A percentile compares a stretch with the other conserved stretches of the same genome.
phyloP scores from a whole-genome alignment of 2,113 vertebrate genomes.

The Thalassoma bifasciatum region DNA sequence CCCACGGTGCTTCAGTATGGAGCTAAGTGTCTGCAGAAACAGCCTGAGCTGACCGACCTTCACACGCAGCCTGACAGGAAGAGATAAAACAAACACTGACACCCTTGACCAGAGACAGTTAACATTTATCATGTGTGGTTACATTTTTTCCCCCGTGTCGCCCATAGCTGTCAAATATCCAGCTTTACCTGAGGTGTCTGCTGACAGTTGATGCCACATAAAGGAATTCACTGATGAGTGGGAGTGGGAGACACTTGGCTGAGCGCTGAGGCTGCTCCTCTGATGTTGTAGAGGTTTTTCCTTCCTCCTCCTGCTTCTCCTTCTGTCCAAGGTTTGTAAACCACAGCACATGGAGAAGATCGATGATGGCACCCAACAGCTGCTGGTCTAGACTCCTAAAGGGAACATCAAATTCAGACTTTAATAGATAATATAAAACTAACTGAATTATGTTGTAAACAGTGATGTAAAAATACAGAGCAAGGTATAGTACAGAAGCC shows the following conservation, averaged over 20 bases:
- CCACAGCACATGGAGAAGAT: conserved; percentile 90
- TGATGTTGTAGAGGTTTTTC: background rate
- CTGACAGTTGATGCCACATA: conserved; percentile 78
- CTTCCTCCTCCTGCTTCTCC: conserved; percentile 37
- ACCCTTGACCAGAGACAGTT: conserved; percentile 7
- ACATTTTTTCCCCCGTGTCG: background rate
- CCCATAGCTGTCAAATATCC: background rate
- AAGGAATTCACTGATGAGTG: conserved; percentile 89
- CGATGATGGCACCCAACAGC: conserved; percentile 81
- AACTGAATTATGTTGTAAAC: background rate
- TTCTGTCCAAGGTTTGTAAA: conserved; percentile 87
- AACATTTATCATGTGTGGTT: background rate
- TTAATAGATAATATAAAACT: background rate
- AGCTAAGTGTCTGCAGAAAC: conserved; percentile 83
- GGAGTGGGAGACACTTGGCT: conserved; percentile 87
- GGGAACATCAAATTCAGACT: conserved; percentile 12
- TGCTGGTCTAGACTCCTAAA: conserved; percentile 86
- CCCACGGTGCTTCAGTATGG: conserved; percentile 85
- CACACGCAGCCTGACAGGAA: conserved; percentile 78
- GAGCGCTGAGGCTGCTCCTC: conserved; percentile 51
- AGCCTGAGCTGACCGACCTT: conserved; percentile 74
- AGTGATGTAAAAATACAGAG: background rate
- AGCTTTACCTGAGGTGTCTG: conserved; percentile 85
- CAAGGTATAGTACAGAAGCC: conserved; percentile 50
- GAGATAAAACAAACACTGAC: conserved; percentile 38